Base-by-base conservation (phyloP, 92 coral and sea anemone species). In the Epizoanthus rinbou region DNA sequence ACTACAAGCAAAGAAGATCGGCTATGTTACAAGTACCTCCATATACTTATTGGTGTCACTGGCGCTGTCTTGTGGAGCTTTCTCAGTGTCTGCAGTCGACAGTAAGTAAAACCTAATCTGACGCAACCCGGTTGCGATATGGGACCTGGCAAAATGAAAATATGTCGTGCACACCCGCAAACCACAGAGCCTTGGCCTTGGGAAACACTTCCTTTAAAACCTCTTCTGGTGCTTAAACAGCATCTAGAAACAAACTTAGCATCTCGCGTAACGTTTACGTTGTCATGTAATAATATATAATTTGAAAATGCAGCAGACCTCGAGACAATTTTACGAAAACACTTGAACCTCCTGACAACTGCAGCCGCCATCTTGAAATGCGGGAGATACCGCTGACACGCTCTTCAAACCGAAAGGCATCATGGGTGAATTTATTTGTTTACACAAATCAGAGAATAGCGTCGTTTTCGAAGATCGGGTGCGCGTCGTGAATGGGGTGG, bases 401-500 rank as follows among this genome's bases (percentile, higher is more conserved):
- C 5, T n/a, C 58, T 56, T 73, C 19, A 39, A 25, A 11, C 59
- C 16, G 9, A 5, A 62, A 13, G 71, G 82, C 45, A 63, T 65
- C 53, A 57, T 78, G 82, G 82, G 82, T 21, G 64, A 15, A 21
- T 43, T 60, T 41, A 63, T 78, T 78, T 78, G 82, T 78, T 78
- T 78, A 78, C 82, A 78, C 82, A 78, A 78, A 18, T 41, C 50
- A 35, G 47, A 33, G 73, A 67, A 67, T 24, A 59, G 72, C 82
- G 82, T 78, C 82, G 53, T 65, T 78, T 71, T 78, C 57, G 70
- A 78, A 41, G 66, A 78, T 65, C 82, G 45, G 82, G 82, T 78
- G 70, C 72, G 82, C 82, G 82, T 78, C 72, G 71, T 23, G 63
- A 43, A 69, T 56, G 17, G 69, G 60, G 43, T 37, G 31, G 31